These are phyloP conservation scores for Etia nguti DNA, from an alignment of 2,113 vertebrate genomes.

Conservation along the genomic window DNA sequence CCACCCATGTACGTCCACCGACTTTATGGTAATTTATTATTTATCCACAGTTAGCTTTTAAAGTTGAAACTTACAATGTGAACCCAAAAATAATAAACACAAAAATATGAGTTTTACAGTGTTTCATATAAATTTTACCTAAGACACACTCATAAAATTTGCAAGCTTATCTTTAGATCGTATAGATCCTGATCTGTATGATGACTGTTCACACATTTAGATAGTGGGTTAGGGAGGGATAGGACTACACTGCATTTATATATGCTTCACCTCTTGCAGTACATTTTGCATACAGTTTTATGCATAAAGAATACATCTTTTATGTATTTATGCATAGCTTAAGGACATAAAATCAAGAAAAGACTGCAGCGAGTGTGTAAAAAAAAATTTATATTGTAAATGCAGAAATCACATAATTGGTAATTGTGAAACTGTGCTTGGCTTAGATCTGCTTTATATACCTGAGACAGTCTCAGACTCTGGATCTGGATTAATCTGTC, in stretches of 20 bases:
- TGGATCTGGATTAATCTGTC: slow-evolving; percentile 56
- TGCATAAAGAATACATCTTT: not conserved
- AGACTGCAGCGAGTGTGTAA: not conserved
- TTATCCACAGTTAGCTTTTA: not conserved
- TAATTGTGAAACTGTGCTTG: slow-evolving; percentile 26
- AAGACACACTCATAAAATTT: not conserved
- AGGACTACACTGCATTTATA: not conserved
- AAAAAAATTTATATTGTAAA: not conserved
- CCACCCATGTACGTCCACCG: not conserved
- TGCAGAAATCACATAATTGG: slow-evolving; percentile 10
- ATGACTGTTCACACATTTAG: not conserved
- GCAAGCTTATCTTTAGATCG: not conserved
- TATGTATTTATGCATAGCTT: not conserved
- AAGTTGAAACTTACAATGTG: not conserved
- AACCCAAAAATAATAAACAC: not conserved
- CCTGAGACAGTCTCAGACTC: slow-evolving; percentile 21
- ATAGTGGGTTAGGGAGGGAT: not conserved
- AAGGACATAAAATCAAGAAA: not conserved
- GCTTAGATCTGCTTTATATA: slow-evolving; percentile 21
- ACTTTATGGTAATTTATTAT: not conserved
- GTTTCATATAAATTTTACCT: not conserved
- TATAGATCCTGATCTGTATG: not conserved
- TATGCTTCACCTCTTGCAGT: not conserved
- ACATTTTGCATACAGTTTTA: not conserved
- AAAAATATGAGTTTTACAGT: not conserved